Evolutionary conservation across 1,140 invertebrate genomes (phyloP).

Genomic region (Asbolus verrucosus): DNA sequence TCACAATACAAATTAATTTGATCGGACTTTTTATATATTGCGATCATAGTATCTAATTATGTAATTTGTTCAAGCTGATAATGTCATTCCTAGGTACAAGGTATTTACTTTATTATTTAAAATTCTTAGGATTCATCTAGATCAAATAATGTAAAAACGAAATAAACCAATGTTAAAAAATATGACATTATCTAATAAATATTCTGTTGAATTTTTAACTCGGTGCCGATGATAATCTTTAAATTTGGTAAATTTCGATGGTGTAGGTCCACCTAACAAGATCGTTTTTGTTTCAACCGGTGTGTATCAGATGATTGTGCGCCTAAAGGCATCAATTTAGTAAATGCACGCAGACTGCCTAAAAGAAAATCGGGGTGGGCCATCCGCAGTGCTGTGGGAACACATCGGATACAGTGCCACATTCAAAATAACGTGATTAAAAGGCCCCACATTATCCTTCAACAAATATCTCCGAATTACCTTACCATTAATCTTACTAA

Average conservation of each 20-base stretch:
- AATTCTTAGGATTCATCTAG: no score
- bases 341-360: slow-evolving; percentile 35
- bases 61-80: no score
- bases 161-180: no score
- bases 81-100: no score
- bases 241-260: neutral
- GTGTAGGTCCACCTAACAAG: slow-evolving; percentile 27
- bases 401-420: slow-evolving; percentile 21
- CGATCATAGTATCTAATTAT: no score
- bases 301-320: slow-evolving; percentile 27
- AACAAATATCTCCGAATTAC: slow-evolving; percentile 29
- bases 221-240: neutral
- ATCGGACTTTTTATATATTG: no score
- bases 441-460: slow-evolving; percentile 19
- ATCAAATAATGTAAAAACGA: no score
- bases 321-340: slow-evolving; percentile 27
- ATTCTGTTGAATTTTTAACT: neutral
- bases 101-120: no score
- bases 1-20: no score
- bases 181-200: no score
- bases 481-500: slow-evolving; percentile 29
- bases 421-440: slow-evolving; percentile 14
- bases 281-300: slow-evolving; percentile 31
- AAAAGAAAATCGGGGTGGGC: slow-evolving; percentile 36
- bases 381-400: slow-evolving; percentile 17